Conservation (phyloP, 2,888 invertebrate species). For the Orthosia gothica region DNA sequence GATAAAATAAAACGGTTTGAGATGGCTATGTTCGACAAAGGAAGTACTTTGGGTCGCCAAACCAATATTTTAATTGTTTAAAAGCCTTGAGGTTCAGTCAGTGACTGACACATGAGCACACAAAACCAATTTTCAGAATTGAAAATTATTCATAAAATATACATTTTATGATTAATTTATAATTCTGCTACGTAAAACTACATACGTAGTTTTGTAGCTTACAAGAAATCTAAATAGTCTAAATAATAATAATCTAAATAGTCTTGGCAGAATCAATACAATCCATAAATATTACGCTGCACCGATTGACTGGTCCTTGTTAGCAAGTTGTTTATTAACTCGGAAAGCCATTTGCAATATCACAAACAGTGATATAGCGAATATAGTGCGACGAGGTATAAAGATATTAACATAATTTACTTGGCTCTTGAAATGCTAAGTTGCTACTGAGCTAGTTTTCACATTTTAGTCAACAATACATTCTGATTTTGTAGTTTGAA, state of each 20-base stretch:
- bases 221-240: constrained; percentile 5
- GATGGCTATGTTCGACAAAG: too few species aligned
- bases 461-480: neutral
- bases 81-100: too few species aligned
- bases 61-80: too few species aligned
- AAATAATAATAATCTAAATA: constrained; percentile 20
- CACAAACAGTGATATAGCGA: constrained; percentile 30
- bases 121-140: too few species aligned
- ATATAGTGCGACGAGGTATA: constrained; percentile 28
- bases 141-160: too few species aligned
- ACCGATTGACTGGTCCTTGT: constrained; percentile 37
- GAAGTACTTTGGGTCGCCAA: too few species aligned
- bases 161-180: too few species aligned
- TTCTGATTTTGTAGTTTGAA: constrained; percentile 10
- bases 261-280: constrained; percentile 30
- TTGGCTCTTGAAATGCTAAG: constrained; percentile 44
- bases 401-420: constrained; percentile 54
- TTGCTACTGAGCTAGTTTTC: constrained; percentile 28
- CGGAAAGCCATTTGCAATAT: constrained; percentile 28
- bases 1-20: too few species aligned
- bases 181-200: too few species aligned
- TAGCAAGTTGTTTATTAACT: constrained; percentile 44
- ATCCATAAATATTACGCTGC: constrained; percentile 37
- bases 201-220: neutral
- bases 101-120: too few species aligned